These are phyloP conservation scores for Malacosoma neustria DNA, from an alignment of 2,888 invertebrate species.

Conservation along the genomic window DNA sequence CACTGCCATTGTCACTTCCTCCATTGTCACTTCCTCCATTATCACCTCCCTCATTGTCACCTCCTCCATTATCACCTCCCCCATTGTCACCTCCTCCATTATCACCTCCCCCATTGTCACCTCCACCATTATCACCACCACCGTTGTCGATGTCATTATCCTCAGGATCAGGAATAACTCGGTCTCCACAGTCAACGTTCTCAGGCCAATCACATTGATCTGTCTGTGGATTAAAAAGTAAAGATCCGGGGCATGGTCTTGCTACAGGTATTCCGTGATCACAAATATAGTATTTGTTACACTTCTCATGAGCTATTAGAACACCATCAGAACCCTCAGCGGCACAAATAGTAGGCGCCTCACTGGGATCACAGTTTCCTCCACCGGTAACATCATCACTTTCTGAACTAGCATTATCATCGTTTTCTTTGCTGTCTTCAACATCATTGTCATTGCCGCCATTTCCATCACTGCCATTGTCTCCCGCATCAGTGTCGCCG, in stretches of 20 bases:
- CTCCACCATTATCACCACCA: not conserved
- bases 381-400: conserved; percentile 2
- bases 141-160: conserved; percentile 1
- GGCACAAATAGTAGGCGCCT: conserved; percentile 22
- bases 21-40: conserved; percentile 3
- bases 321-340: conserved; percentile 17
- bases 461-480: conserved; percentile 2
- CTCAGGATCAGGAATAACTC: conserved; percentile 9
- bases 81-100: conserved; percentile 8
- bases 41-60: conserved; percentile 7
- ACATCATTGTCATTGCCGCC: not conserved
- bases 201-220: conserved; percentile 20
- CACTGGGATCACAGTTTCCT: conserved; percentile 12
- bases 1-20: conserved; percentile 5
- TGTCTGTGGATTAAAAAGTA: conserved; percentile 20
- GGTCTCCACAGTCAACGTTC: conserved; percentile 22
- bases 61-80: conserved; percentile 6
- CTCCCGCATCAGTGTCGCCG: conserved; percentile 6
- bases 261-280: conserved; percentile 15
- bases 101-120: conserved; percentile 4
- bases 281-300: conserved; percentile 25
- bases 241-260: conserved; percentile 13
- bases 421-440: conserved; percentile 2
- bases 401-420: not conserved
- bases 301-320: conserved; percentile 25